Percentiles rank a stretch among this genome's conserved stretches.
Evolutionary conservation across 1,140 invertebrate species (phyloP).

Genomic region (Pseudomyrmex concolor): DNA sequence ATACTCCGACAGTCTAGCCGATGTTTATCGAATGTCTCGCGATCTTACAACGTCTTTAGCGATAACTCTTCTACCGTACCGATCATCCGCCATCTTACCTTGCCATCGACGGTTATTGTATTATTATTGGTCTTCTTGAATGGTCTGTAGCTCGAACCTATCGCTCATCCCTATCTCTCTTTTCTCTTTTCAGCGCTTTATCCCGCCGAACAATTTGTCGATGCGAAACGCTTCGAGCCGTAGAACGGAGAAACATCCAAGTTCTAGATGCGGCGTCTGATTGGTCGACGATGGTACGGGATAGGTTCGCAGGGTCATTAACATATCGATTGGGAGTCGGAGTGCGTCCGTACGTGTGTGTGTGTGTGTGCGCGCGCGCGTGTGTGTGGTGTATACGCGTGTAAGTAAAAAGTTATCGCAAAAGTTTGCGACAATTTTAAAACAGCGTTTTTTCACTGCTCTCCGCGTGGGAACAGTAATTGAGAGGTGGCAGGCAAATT

Average conservation of each 20-base stretch:
- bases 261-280: background rate
- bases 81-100: constrained; percentile 18
- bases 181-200: constrained; percentile 20
- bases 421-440: constrained; percentile 59
- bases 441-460: constrained; percentile 50
- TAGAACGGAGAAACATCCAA: background rate
- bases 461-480: constrained; percentile 32
- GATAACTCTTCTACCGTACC: background rate
- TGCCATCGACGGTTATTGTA: constrained; percentile 49
- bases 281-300: background rate
- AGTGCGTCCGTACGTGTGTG: background rate
- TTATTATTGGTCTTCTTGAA: constrained; percentile 59
- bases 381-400: no score
- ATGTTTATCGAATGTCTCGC: constrained; percentile 43
- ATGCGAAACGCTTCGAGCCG: background rate
- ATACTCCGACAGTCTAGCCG: background rate
- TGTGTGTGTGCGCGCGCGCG: background rate
- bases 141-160: constrained; percentile 17
- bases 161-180: background rate
- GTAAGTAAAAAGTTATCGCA: constrained; percentile 27
- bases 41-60: constrained; percentile 25
- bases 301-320: constrained; percentile 32
- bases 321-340: constrained; percentile 10
- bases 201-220: constrained; percentile 23
- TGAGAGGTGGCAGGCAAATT: constrained; percentile 56